Conservation (phyloP, 2,888 invertebrate species). For the Anorthoa munda region DNA sequence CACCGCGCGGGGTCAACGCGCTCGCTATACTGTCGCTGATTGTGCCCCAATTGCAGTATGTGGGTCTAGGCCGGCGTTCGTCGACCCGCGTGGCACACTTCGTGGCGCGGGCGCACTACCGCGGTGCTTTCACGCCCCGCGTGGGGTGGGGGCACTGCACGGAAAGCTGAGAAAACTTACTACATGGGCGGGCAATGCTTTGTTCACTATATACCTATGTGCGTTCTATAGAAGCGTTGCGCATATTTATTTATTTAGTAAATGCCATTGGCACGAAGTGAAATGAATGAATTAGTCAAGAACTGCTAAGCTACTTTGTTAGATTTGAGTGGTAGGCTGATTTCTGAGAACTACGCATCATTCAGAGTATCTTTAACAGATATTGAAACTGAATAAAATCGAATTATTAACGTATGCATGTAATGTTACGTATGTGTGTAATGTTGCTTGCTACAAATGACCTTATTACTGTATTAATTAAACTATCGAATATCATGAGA, state of each 20-base stretch:
- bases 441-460: neutral
- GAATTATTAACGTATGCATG: neutral
- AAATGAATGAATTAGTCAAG: slow-evolving; percentile 8
- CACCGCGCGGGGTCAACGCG: slow-evolving; percentile 90
- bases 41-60: slow-evolving; percentile 90
- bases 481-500: slow-evolving; percentile 20
- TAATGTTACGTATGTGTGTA: neutral
- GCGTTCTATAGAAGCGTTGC: slow-evolving; percentile 1
- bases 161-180: slow-evolving; percentile 86
- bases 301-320: slow-evolving; percentile 6
- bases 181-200: slow-evolving; percentile 70
- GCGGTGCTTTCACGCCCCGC: slow-evolving; percentile 88
- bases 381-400: neutral
- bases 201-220: slow-evolving; percentile 34
- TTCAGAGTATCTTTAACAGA: neutral
- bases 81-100: slow-evolving; percentile 90
- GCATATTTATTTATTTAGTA: slow-evolving; percentile 35
- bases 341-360: neutral
- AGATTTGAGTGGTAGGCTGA: neutral
- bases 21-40: slow-evolving; percentile 90
- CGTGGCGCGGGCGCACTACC: slow-evolving; percentile 85
- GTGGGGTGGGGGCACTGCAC: slow-evolving; percentile 81
- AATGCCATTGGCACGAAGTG: slow-evolving; percentile 12
- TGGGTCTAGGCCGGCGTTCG: slow-evolving; percentile 91
- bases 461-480: neutral